Percentiles rank a stretch among this genome's conserved stretches.
Conservation (phyloP, 2,797 vertebrate species). For the Ptychobarbus kaznakovi region DNA sequence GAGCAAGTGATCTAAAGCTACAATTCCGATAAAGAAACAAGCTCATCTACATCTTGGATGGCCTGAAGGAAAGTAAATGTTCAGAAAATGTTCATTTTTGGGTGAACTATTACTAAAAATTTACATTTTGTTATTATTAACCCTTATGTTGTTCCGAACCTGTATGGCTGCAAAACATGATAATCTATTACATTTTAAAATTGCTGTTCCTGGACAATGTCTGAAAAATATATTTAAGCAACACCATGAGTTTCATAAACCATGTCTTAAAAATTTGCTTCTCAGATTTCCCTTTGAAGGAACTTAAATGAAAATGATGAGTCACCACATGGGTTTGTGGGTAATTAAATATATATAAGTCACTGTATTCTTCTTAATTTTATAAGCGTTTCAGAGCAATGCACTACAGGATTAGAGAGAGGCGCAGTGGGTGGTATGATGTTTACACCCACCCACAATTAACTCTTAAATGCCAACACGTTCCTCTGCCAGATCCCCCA, state of each 20-base stretch:
- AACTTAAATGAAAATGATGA: constrained; percentile 46
- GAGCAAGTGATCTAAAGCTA: not conserved
- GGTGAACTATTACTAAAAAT: not conserved
- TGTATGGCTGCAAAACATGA: not conserved
- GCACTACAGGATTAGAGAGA: constrained; percentile 45
- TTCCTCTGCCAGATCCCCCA: constrained; percentile 37
- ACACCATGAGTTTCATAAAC: constrained; percentile 1
- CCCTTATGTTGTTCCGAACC: not conserved
- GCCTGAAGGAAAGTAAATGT: not conserved
- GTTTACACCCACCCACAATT: constrained; percentile 57
- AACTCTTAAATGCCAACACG: constrained; percentile 50
- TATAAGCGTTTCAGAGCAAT: constrained; percentile 33
- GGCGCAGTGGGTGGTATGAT: constrained; percentile 34
- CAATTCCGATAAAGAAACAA: not conserved
- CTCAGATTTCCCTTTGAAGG: constrained; percentile 22
- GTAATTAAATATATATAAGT: constrained; percentile 57
- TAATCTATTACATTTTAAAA: constrained; percentile 10
- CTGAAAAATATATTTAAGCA: constrained; percentile 1
- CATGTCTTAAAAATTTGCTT: constrained; percentile 10
- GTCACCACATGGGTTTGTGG: constrained; percentile 45
- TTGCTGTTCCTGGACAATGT: not conserved
- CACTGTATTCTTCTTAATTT: constrained; percentile 35
- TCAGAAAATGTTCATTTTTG: not conserved
- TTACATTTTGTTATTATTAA: not conserved
- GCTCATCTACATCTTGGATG: not conserved